Conservation (phyloP, 2,888 invertebrate species). For the Agonopterix heracliana region DNA sequence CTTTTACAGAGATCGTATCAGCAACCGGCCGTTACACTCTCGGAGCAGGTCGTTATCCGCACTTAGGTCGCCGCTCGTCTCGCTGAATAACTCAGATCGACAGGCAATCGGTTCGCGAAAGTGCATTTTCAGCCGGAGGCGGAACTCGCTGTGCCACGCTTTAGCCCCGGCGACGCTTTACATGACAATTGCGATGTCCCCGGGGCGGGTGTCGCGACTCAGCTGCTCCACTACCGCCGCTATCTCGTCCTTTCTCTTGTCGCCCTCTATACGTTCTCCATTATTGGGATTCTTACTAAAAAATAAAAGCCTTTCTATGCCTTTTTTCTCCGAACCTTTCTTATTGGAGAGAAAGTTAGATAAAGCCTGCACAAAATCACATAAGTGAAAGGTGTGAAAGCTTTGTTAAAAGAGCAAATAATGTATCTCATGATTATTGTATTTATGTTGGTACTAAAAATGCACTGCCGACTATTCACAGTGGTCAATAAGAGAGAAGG, state of each 20-base stretch:
- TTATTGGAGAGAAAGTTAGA: slow-evolving; percentile 1
- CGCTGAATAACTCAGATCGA: slow-evolving; percentile 61
- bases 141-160: slow-evolving; percentile 39
- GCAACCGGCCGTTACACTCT: slow-evolving; percentile 32
- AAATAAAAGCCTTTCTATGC: slow-evolving; percentile 9
- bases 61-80: slow-evolving; percentile 46
- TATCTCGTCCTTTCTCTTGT: slow-evolving; percentile 31
- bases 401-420: slow-evolving; percentile 13
- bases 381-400: slow-evolving; percentile 51
- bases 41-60: slow-evolving; percentile 52
- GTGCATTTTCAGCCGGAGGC: slow-evolving; percentile 72
- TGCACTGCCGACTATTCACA: slow-evolving; percentile 16
- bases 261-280: slow-evolving; percentile 24
- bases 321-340: background rate
- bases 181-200: slow-evolving; percentile 70
- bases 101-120: slow-evolving; percentile 67
- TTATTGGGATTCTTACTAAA: slow-evolving; percentile 30
- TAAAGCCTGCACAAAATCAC: background rate
- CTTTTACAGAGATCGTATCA: slow-evolving; percentile 39
- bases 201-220: slow-evolving; percentile 43
- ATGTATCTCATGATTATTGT: slow-evolving; percentile 1
- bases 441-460: background rate
- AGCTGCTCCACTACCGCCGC: slow-evolving; percentile 25
- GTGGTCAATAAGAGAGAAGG: slow-evolving; percentile 41
- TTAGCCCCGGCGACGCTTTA: slow-evolving; percentile 54